Evolutionary conservation across 1,140 invertebrate genomes (phyloP).

Genomic region (Lepidostoma basale): DNA sequence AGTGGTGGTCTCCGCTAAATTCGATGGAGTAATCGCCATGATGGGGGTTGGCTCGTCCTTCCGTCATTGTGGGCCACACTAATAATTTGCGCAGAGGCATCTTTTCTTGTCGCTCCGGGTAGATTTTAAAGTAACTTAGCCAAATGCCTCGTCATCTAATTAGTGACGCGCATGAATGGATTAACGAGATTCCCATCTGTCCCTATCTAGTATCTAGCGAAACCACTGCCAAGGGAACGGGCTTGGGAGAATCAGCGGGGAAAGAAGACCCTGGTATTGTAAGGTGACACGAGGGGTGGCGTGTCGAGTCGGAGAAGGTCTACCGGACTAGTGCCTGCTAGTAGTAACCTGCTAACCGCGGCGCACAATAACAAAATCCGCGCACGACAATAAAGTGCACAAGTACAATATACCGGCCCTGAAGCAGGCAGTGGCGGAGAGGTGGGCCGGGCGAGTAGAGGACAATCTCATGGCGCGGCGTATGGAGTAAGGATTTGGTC

Average conservation of each 20-base stretch:
- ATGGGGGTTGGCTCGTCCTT: no score
- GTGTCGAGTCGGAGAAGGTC: background rate
- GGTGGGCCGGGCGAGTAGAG: background rate
- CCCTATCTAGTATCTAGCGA: conserved; percentile 59
- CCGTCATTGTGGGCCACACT: no score
- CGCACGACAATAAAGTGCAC: background rate
- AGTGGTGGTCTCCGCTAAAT: no score
- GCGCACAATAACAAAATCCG: background rate
- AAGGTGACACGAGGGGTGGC: no score
- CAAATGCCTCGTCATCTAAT: conserved; percentile 55
- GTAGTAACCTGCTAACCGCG: background rate
- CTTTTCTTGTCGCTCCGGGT: no score
- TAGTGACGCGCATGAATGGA: conserved; percentile 56
- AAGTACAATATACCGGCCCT: background rate
- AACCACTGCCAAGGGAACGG: conserved; percentile 64
- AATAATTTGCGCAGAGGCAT: no score
- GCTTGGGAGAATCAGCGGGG: conserved; percentile 75
- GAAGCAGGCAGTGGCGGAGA: background rate
- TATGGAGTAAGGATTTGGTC: no score
- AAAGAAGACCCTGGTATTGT: conserved; percentile 66
- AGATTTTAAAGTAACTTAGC: no score
- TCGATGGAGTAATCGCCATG: no score
- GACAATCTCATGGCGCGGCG: background rate
- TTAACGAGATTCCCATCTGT: conserved; percentile 55
- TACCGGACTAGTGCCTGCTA: background rate